Evolutionary conservation across 2,888 invertebrate genomes (phyloP), one percentile per base, ranked within the genome.

Genomic region (Portevinia maculata): DNA sequence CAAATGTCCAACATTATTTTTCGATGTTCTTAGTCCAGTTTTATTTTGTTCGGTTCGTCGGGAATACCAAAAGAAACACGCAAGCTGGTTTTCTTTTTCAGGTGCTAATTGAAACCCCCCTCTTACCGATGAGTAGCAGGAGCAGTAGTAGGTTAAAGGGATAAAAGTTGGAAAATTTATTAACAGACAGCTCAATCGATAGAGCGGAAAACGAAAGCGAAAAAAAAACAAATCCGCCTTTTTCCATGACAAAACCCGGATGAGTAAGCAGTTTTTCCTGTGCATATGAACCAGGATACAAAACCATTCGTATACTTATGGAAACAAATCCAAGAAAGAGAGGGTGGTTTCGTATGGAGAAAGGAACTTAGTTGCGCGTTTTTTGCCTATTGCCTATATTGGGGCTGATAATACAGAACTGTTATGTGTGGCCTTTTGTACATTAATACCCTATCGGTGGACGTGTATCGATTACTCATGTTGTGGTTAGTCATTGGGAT

Each of bases 31-130:
- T 74, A 50, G 46, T 57, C 32, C 19, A 24, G 15, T 65, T 74
- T 48, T 64, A 57, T 55, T 53, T 53, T 64, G 55, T 30, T 30
- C 48, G n/a, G 48, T 73, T 59, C 19, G 39, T 46, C 19, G 3
- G 11, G 59, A 30, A 69, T 59, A 60, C 46, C n/a, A 8, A 44
- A 28, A 60, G 52, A 28, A 67, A 75, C 67, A 75, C 75, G 75
- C 67, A 67, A 75, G 53, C 34, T 52, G 41, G 21, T 53, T 32
- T 39, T 19, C 19, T 44, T 32, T 28, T 39, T 9, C 34, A 21
- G 48, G 39, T 15, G 67, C 75, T 75, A 75, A 75, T 75, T 75
- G 75, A 75, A 75, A 67, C 60, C 75, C 59, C 67, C 75, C 59
- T 21, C 19, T 15, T 41, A 13, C 48, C 1, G 7, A 11, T 6